phyloP scores from a whole-genome alignment of 2,113 vertebrate species.

The Elephas maximus region DNA sequence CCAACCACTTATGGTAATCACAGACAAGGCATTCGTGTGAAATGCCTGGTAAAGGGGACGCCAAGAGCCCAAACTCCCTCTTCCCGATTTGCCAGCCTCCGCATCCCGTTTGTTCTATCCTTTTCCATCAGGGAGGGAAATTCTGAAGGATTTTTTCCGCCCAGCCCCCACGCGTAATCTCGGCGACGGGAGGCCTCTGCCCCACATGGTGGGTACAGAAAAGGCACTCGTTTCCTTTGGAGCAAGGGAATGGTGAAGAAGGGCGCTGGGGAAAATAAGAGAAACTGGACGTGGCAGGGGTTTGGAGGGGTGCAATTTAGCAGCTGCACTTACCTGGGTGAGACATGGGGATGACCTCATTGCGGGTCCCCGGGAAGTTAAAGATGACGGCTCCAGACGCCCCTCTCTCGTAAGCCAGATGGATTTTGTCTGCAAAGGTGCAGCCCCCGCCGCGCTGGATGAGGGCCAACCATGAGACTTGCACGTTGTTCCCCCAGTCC shows the following conservation, averaged over 20 bases:
- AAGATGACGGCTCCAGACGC: slow-evolving; percentile 92
- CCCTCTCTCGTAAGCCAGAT: slow-evolving; percentile 87
- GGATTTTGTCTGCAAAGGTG: slow-evolving; percentile 93
- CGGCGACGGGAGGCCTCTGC: neutral
- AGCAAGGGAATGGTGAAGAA: neutral
- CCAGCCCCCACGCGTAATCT: slow-evolving; percentile 59
- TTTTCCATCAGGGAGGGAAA: slow-evolving; percentile 53
- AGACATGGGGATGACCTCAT: slow-evolving; percentile 93
- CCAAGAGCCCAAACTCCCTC: neutral
- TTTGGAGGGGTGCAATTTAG: slow-evolving; percentile 45
- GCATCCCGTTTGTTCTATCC: neutral
- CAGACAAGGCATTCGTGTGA: slow-evolving; percentile 6
- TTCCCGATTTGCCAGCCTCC: neutral
- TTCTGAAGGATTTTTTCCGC: slow-evolving; percentile 48
- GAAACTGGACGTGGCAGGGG: neutral
- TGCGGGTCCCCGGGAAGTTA: slow-evolving; percentile 90
- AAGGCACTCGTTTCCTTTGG: neutral
- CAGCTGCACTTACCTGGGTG: slow-evolving; percentile 89
- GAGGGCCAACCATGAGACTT: slow-evolving; percentile 90
- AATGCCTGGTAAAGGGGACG: slow-evolving; percentile 28
- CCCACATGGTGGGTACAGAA: slow-evolving; percentile 3
- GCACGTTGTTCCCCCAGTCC: slow-evolving; percentile 68
- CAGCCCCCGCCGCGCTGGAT: slow-evolving; percentile 92
- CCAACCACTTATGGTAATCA: neutral
- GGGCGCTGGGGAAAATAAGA: neutral